Conservation (phyloP, 2,888 invertebrate genomes). For the Caenorhabditis plicata region DNA sequence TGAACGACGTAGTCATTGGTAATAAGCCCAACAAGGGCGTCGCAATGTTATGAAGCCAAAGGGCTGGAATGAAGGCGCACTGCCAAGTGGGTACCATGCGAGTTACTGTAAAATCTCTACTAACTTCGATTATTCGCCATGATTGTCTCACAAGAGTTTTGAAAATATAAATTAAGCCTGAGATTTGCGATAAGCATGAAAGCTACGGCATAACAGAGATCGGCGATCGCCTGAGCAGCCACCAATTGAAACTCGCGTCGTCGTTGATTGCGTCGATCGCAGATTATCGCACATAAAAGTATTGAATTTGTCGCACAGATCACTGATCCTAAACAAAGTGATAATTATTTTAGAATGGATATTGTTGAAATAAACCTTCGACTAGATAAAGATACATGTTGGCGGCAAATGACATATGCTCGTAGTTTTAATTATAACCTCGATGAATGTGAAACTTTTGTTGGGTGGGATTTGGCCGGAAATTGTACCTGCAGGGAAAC, state of each 20-base stretch:
- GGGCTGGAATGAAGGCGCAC: slow-evolving; percentile 34
- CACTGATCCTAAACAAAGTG: slow-evolving; percentile 18
- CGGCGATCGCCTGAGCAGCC: slow-evolving; percentile 32
- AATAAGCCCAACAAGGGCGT: slow-evolving; percentile 35
- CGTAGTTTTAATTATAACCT: no score
- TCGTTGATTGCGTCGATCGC: slow-evolving; percentile 26
- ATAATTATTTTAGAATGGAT: not conserved
- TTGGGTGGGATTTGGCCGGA: no score
- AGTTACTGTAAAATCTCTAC: slow-evolving; percentile 16
- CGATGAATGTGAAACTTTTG: no score
- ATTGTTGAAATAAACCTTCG: slow-evolving; percentile 10
- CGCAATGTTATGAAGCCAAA: slow-evolving; percentile 36
- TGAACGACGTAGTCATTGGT: slow-evolving; percentile 36
- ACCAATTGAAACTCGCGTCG: slow-evolving; percentile 36
- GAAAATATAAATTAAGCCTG: slow-evolving; percentile 20
- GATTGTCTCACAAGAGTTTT: slow-evolving; percentile 14
- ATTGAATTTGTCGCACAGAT: slow-evolving; percentile 32
- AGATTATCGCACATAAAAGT: slow-evolving; percentile 29
- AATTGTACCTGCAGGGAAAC: no score
- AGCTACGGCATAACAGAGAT: slow-evolving; percentile 32
- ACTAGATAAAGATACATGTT: slow-evolving; percentile 34
- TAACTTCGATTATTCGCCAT: not conserved
- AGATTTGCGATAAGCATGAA: slow-evolving; percentile 39
- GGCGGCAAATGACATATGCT: slow-evolving; percentile 31
- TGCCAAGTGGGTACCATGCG: slow-evolving; percentile 16